Conservation (phyloP, 2,888 invertebrate genomes). For the Sarcophaga caerulescens region DNA sequence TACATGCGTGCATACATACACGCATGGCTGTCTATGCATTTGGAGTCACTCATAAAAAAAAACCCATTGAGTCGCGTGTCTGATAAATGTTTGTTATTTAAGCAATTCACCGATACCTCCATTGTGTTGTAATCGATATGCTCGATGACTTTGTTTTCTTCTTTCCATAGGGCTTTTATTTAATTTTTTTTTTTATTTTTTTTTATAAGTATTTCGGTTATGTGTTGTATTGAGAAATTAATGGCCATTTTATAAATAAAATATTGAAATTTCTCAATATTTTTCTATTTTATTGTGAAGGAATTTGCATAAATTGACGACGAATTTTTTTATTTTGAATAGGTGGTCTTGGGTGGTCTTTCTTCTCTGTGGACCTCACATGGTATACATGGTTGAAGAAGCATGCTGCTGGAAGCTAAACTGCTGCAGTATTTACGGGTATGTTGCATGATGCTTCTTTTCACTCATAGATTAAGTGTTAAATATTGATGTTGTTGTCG, state of each 20-base stretch:
- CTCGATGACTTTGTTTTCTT: slow-evolving; percentile 1
- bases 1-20: too few relatives aligned
- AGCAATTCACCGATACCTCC: slow-evolving; percentile 4
- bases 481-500: slow-evolving; percentile 30
- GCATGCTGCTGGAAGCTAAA: slow-evolving; percentile 4
- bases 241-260: slow-evolving; percentile 39
- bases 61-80: not conserved
- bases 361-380: slow-evolving; percentile 26
- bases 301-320: slow-evolving; percentile 55
- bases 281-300: not conserved
- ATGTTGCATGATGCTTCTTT: slow-evolving; percentile 1
- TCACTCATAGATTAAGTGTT: slow-evolving; percentile 47
- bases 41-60: slow-evolving; percentile 18
- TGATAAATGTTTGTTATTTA: slow-evolving; percentile 44
- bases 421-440: not conserved
- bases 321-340: not conserved
- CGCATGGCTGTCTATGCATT: not conserved
- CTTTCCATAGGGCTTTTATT: slow-evolving; percentile 12
- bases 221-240: slow-evolving; percentile 26
- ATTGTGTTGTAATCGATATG: slow-evolving; percentile 49
- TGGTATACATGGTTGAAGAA: not conserved
- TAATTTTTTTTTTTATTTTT: not conserved
- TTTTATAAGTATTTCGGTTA: slow-evolving; percentile 18
- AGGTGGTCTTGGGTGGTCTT: slow-evolving; percentile 44
- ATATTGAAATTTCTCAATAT: slow-evolving; percentile 50